phyloP scores from a whole-genome alignment of 2,113 vertebrate genomes.

The Trichomycterus rosablanca region DNA sequence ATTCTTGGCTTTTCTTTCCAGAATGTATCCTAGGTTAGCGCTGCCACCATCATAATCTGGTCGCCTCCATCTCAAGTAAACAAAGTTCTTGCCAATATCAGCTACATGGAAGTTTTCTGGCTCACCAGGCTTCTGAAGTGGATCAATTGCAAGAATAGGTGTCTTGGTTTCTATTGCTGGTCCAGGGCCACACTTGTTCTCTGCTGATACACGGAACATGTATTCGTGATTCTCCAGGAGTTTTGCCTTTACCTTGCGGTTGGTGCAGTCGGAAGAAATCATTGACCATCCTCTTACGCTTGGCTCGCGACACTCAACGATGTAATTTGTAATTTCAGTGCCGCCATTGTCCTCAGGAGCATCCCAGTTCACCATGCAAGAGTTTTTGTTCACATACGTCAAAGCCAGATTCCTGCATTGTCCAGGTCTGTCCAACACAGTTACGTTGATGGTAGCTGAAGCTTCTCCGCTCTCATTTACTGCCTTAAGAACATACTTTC shows the following conservation, averaged over 20 bases:
- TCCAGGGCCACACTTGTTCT: constrained; percentile 92
- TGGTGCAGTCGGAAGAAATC: constrained; percentile 87
- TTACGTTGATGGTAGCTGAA: constrained; percentile 82
- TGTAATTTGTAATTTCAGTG: constrained; percentile 96
- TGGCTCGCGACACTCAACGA: constrained; percentile 92
- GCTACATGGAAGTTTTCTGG: constrained; percentile 93
- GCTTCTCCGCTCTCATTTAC: constrained; percentile 93
- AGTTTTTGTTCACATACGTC: constrained; percentile 83
- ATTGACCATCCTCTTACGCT: constrained; percentile 90
- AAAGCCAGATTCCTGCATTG: constrained; percentile 87
- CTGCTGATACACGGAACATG: constrained; percentile 93
- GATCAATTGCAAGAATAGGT: constrained; percentile 87
- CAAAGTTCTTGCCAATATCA: constrained; percentile 88
- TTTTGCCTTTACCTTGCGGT: constrained; percentile 86
- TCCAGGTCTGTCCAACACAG: constrained; percentile 91
- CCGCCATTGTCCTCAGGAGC: constrained; percentile 92
- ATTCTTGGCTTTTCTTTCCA: constrained; percentile 86
- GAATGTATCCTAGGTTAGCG: constrained; percentile 85
- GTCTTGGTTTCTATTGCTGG: constrained; percentile 86
- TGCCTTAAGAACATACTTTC: constrained; percentile 85
- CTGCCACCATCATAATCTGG: constrained; percentile 96
- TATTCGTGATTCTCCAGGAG: constrained; percentile 90
- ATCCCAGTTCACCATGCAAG: constrained; percentile 92
- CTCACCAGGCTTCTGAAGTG: constrained; percentile 88
- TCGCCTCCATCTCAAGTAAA: constrained; percentile 86